Conservation (phyloP, 2,888 invertebrate species). For the Heterodera filipjevi region DNA sequence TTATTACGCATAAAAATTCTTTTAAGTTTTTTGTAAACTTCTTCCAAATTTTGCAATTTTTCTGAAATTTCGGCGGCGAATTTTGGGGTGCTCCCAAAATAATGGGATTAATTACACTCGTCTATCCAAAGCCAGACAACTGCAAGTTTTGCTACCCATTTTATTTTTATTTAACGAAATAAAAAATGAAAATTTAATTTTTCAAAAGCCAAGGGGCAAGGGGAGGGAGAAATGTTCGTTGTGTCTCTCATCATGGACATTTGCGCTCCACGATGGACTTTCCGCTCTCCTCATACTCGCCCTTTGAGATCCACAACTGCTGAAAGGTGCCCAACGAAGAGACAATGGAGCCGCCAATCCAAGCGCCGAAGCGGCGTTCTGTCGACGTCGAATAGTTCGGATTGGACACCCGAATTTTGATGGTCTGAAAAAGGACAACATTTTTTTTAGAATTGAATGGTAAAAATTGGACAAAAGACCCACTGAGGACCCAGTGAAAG, state of each 20-base stretch:
- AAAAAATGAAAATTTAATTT: conserved; percentile 27
- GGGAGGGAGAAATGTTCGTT: neutral
- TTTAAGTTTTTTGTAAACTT: too few species aligned
- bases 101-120: too few species aligned
- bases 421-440: conserved; percentile 70
- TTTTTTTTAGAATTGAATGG: neutral
- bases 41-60: too few species aligned
- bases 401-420: conserved; percentile 89
- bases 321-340: conserved; percentile 98
- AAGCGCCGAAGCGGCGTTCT: conserved; percentile 91
- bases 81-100: too few species aligned
- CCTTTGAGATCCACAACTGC: conserved; percentile 99
- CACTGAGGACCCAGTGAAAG: too few species aligned
- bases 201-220: conserved; percentile 13
- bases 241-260: conserved; percentile 68
- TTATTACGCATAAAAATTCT: too few species aligned
- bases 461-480: too few species aligned
- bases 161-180: too few species aligned
- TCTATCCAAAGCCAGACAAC: too few species aligned
- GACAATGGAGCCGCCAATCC: conserved; percentile 97
- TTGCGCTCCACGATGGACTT: conserved; percentile 95
- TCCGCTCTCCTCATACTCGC: conserved; percentile 97
- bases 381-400: conserved; percentile 74
- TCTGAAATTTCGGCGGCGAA: too few species aligned
- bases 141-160: too few species aligned